Conservation (phyloP, 2,113 vertebrate genomes). For the Mus musculus region GRCm39 chr5:32439001-32439500, state of each 20-base stretch:
- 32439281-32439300: background rate
- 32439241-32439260: rapidly evolving
- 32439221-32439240: background rate
- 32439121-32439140: background rate
- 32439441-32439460: background rate
- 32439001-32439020: background rate
- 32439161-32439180: background rate
- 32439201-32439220: background rate
- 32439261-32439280: background rate
- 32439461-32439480: background rate
- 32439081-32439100: slow-evolving; percentile 86
- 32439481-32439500: background rate
- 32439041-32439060: background rate
- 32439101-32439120: slow-evolving; percentile 85
- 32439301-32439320: background rate
- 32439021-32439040: background rate
- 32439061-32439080: slow-evolving; percentile 77
- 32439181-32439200: background rate
- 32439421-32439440: background rate
- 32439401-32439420: background rate
- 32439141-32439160: slow-evolving; percentile 81
- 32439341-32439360: background rate
- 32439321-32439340: background rate
- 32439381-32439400: background rate
- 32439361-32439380: background rate